Evolutionary conservation across 2,113 vertebrate genomes (phyloP), one percentile per base, ranked within the genome.

Genomic region (Grammatotria lemairii): DNA sequence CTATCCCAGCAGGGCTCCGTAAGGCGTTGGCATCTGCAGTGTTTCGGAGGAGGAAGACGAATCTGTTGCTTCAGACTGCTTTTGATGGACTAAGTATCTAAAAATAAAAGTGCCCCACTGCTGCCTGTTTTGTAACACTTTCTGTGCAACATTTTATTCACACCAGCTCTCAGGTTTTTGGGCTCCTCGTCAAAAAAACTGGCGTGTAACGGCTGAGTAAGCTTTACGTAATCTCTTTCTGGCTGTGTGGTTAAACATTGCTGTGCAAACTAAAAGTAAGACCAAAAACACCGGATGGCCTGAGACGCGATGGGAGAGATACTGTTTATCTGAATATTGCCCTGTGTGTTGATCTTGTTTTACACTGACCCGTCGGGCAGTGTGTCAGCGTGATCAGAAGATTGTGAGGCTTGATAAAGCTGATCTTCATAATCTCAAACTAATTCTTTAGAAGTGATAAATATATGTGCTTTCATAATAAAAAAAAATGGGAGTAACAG

Each of bases 41-140:
- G 38, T n/a, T 63, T 49, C 9, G 2, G 54, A 19, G 21, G 51
- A 51, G 16, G 73, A 51, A 13, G 28, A 70, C 5, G 21, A 58
- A 11, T 73, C 14, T 16, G 55, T 86, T 42, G 73, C 55, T 33
- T 53, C 17, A 75, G 31, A 40, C 47, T 84, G 17, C 85, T 89
- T 65, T 40, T 68, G 42, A 84, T 38, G 38, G 13, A 45, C 40
- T 28, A 47, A 47, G 73, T 13, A 8, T 90, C 85, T 89, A 88
- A 89, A 92, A 94, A 91, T 90, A 93, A 84, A 45, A 31, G 23
- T 31, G 42, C 70, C 70, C 57, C 47, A 2, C 45, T 40, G 65
- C 23, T 45, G 55, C 33, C 40, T 82, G 55, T 87, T 93, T 87
- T 89, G 28, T 58, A 85, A 88, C 33, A 83, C 83, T 82, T 19